These are phyloP conservation scores for Bombus pascuorum DNA, from an alignment of 1,140 invertebrate species.

Conservation along the genomic window DNA sequence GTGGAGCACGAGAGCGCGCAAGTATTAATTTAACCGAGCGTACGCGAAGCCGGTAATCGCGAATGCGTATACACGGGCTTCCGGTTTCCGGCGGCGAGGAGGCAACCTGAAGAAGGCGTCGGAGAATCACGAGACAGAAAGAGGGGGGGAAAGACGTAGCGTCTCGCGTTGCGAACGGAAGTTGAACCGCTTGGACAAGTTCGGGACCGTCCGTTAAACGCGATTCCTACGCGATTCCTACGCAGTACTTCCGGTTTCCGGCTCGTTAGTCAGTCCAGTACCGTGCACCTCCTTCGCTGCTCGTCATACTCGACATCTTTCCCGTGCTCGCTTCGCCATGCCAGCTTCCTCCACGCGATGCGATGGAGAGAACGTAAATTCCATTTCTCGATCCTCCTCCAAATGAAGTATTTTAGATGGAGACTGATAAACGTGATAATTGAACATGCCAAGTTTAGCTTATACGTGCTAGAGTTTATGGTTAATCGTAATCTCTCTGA, in stretches of 20 bases:
- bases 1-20: slow-evolving; percentile 14
- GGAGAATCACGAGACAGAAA: not conserved
- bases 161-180: slow-evolving; percentile 61
- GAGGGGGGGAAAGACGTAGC: slow-evolving; percentile 8
- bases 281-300: slow-evolving; percentile 57
- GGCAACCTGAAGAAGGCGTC: slow-evolving; percentile 11
- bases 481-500: not conserved
- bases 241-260: slow-evolving; percentile 64
- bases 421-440: not conserved
- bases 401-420: not conserved
- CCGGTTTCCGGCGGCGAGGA: slow-evolving; percentile 62
- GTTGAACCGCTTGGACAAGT: slow-evolving; percentile 64
- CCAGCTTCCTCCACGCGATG: not conserved
- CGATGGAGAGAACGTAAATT: too few species aligned
- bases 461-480: not conserved
- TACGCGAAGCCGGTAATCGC: slow-evolving; percentile 56
- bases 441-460: not conserved
- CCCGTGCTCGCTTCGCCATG: not conserved
- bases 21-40: slow-evolving; percentile 46
- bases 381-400: too few species aligned
- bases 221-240: slow-evolving; percentile 63
- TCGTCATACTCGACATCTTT: slow-evolving; percentile 55
- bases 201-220: slow-evolving; percentile 65
- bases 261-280: slow-evolving; percentile 63
- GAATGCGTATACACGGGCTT: slow-evolving; percentile 66